Evolutionary conservation across 2,888 invertebrate species (phyloP).

Genomic region (Meteorus colon): DNA sequence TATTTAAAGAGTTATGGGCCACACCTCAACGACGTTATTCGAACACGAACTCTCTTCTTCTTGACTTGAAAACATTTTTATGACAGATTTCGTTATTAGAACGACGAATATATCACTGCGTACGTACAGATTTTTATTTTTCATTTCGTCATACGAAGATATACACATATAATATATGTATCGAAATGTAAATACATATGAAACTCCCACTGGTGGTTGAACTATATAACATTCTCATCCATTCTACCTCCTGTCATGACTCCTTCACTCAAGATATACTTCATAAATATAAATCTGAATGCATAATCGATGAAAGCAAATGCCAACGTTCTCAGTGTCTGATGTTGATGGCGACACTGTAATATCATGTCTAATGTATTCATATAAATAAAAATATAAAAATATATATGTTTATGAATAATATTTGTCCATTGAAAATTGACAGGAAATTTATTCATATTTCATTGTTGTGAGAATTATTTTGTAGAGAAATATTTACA

Average conservation of each 20-base stretch:
- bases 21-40: conserved; percentile 52
- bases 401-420: conserved; percentile 1
- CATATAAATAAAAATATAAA: background rate
- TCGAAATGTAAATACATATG: background rate
- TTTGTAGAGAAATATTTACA: too few relatives aligned
- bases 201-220: background rate
- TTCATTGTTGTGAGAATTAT: too few relatives aligned
- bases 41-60: background rate
- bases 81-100: conserved; percentile 62
- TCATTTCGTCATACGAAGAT: conserved; percentile 13
- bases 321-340: conserved; percentile 43
- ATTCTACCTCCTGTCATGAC: conserved; percentile 13
- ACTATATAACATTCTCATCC: background rate
- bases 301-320: conserved; percentile 68
- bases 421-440: background rate
- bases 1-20: conserved; percentile 40
- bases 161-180: background rate
- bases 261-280: conserved; percentile 52
- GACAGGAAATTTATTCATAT: background rate
- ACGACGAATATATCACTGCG: conserved; percentile 55
- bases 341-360: conserved; percentile 24
- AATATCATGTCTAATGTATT: conserved; percentile 31
- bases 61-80: conserved; percentile 53
- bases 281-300: conserved; percentile 69
- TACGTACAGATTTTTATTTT: conserved; percentile 26